Base-by-base conservation (phyloP, 1,140 invertebrate species). In the Mylabris phalerata region DNA sequence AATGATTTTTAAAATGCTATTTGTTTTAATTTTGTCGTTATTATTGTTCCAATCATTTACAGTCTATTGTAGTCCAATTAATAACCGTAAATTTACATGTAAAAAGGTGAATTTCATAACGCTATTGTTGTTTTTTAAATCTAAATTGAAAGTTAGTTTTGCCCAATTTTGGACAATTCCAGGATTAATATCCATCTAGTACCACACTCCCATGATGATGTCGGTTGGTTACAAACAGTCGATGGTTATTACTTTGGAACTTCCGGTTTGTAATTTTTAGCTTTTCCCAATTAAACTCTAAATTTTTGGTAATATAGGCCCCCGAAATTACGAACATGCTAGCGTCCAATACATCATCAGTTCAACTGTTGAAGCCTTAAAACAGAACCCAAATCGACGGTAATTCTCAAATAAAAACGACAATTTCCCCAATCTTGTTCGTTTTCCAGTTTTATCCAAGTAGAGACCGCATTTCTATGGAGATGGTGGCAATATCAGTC, bases 211-310 rank as follows among this genome's bases (percentile, higher is more conserved):
- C 89, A 92, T 71, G 86, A 89, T 77, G 89, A 92, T 75, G 86
- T 90, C 0, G 89, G 89, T 1, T 92, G 89, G 89, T 75, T 90
- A 13, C 89, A 90, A 75, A 92, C 89, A 1, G 84, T 89, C 13
- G 89, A 92, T 71, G 83, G 92, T 69, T 92, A 92, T 71, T 92
- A 82, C 67, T 86, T 82, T 71, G 87, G 87, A 73, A 77, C 50
- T 26, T 38, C 40, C 5, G 7, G 83, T 83, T 74, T 77, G 77
- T 61, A 9, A 3, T 13, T 3, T 19, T 10, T 46, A 11, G 27
- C 45, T 46, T 5, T 6, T 39, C 19, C 32, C 0, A 38, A 9
- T 54, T 27, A 50, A 1, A 24, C 4, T 39, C 13, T 44, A 45
- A 54, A 4, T 45, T 54, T 19, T 19, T 19, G 19, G 19, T 19